phyloP scores from a whole-genome alignment of 2,888 invertebrate genomes.

The Torymus tubicola region DNA sequence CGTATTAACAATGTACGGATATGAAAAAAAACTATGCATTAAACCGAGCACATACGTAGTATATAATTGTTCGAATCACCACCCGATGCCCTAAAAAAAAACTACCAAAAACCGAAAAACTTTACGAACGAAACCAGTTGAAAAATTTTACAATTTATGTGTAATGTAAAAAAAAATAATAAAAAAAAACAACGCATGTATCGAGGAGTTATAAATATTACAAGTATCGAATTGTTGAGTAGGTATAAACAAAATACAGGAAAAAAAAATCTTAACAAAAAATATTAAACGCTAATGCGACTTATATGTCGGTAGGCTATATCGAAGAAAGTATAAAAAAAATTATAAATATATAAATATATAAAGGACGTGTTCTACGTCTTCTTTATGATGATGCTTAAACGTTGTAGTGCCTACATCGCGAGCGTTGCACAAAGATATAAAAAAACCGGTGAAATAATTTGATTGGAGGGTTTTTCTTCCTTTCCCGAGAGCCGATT shows the following conservation, averaged over 20 bases:
- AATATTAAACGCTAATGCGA: slow-evolving; percentile 45
- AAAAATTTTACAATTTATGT: slow-evolving; percentile 50
- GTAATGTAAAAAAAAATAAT: slow-evolving; percentile 43
- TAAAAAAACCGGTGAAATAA: slow-evolving; percentile 14
- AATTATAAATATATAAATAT: slow-evolving; percentile 41
- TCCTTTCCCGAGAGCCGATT: slow-evolving; percentile 16
- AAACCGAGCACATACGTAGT: slow-evolving; percentile 49
- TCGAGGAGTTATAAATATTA: slow-evolving; percentile 50
- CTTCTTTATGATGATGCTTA: slow-evolving; percentile 57
- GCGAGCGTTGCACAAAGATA: slow-evolving; percentile 46
- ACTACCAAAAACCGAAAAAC: slow-evolving; percentile 17
- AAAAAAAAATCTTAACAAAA: slow-evolving; percentile 46
- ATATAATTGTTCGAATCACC: slow-evolving; percentile 49
- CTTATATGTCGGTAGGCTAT: slow-evolving; percentile 55
- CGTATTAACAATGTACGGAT: slow-evolving; percentile 33
- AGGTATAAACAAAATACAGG: slow-evolving; percentile 36
- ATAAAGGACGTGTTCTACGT: slow-evolving; percentile 31
- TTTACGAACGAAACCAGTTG: slow-evolving; percentile 28
- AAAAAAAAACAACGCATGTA: slow-evolving; percentile 42
- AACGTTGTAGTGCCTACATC: slow-evolving; percentile 57
- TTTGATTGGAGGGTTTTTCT: slow-evolving; percentile 25
- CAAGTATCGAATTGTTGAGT: slow-evolving; percentile 55
- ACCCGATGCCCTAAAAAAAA: slow-evolving; percentile 39
- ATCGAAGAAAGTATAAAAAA: slow-evolving; percentile 57
- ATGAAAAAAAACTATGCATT: slow-evolving; percentile 31